Base-by-base conservation (phyloP, 2,797 vertebrate genomes). In the Molossus molossus region DNA sequence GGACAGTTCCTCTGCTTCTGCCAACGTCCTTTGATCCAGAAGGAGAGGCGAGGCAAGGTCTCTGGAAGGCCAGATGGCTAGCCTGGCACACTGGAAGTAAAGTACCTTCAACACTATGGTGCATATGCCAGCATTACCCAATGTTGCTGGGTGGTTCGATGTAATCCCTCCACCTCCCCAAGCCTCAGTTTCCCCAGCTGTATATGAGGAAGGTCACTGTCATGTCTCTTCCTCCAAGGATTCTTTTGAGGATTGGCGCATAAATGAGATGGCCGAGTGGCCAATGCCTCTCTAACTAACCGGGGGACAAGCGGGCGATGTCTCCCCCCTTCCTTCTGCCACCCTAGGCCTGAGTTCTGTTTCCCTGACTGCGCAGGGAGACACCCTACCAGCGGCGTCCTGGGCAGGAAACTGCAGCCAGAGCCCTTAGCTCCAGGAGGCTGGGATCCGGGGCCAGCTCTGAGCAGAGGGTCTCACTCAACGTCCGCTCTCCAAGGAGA, bases 381-480 rank as follows among this genome's bases (percentile, higher is more conserved):
- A 60, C 5, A 15, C 7, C 1, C 9, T 5, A 0, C 17, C 29
- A 1, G n/a, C 1, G 1, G 9, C 27, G 82, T 70, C 33, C 1
- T 14, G 17, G 58, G 50, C 58, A 83, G 57, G 62, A 73, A 48
- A 20, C 20, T 79, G 18, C 3, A 9, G 60, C 14, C 65, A 62
- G 87, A 33, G 20, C 2, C 57, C 53, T 69, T 9, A 8, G 58
- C 50, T 50, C 37, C 29, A 2, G 3, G n/a, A 33, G 23, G 1
- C 60, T 45, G 57, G 55, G 33, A 6, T 17, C 40, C 5, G 17
- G 17, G 33, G 85, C 18, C 45, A 13, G 20, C 5, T 3, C 37
- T n/a, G n/a, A 33, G 23, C 10, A 77, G 33, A 72, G 53, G 53
- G 48, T 17, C 18, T 57, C 79, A 15, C 25, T 57, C 9, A 17